Percentiles rank a stretch among this genome's conserved stretches.
These are phyloP conservation scores for Tridacna gigas DNA, from an alignment of 2,888 invertebrate genomes.

Conservation along the genomic window DNA sequence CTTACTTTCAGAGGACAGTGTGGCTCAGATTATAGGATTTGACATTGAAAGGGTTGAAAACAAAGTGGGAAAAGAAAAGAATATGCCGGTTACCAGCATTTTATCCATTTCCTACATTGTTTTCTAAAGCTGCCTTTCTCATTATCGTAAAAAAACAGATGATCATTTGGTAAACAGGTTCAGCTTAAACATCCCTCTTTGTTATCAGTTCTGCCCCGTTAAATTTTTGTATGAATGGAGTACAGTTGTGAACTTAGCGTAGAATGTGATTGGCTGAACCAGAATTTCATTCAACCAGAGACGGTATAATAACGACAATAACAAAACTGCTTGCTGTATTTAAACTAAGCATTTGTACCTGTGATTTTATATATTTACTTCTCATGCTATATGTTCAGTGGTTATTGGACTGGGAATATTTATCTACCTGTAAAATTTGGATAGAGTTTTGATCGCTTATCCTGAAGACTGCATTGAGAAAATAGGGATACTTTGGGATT, in stretches of 20 bases:
- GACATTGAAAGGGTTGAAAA: background rate
- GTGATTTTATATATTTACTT: slow-evolving; percentile 1
- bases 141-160: no score
- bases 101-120: background rate
- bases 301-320: slow-evolving; percentile 21
- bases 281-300: slow-evolving; percentile 40
- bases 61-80: background rate
- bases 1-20: no score
- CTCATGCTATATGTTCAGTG: background rate
- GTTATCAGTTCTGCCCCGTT: slow-evolving; percentile 19
- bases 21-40: no score
- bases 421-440: background rate
- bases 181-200: slow-evolving; percentile 3
- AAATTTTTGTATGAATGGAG: slow-evolving; percentile 24
- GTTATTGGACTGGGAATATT: background rate
- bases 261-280: slow-evolving; percentile 40
- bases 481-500: no score
- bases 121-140: background rate
- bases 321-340: slow-evolving; percentile 1
- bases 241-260: slow-evolving; percentile 13
- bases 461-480: no score
- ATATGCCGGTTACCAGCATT: background rate
- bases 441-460: background rate
- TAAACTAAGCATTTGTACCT: slow-evolving; percentile 11
- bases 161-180: no score